phyloP scores from a whole-genome alignment of 2,888 invertebrate genomes.

The Rotaria magnacalcarata region DNA sequence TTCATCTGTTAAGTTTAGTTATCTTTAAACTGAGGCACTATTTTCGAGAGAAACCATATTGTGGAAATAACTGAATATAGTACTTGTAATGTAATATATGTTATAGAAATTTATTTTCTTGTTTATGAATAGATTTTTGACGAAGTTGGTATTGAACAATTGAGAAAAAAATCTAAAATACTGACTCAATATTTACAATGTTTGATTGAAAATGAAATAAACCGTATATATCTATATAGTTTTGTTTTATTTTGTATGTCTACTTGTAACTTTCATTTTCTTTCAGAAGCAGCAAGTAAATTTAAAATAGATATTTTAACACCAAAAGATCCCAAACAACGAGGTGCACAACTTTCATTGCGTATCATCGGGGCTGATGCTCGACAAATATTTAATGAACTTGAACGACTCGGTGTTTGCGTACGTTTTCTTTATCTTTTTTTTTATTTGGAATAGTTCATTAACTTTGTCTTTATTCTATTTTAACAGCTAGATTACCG shows the following conservation, averaged over 20 bases:
- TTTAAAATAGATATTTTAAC: slow-evolving; percentile 60
- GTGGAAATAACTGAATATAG: too few species aligned
- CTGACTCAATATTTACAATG: slow-evolving; percentile 64
- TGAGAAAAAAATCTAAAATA: slow-evolving; percentile 60
- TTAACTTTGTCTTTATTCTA: slow-evolving; percentile 34
- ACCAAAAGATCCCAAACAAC: slow-evolving; percentile 60
- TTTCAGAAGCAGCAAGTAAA: neutral
- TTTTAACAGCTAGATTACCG: slow-evolving; percentile 62
- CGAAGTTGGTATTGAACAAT: slow-evolving; percentile 56
- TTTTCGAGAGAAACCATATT: too few species aligned
- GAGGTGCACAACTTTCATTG: slow-evolving; percentile 64
- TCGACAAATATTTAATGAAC: slow-evolving; percentile 58
- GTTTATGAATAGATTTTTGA: slow-evolving; percentile 59
- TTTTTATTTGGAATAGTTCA: neutral
- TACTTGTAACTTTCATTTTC: neutral
- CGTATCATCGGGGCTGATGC: slow-evolving; percentile 59
- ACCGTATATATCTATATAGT: neutral
- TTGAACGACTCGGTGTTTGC: slow-evolving; percentile 62
- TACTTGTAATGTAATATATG: too few species aligned
- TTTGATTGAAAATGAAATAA: slow-evolving; percentile 52
- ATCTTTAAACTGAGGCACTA: too few species aligned
- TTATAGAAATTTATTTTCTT: neutral
- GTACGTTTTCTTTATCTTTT: slow-evolving; percentile 54
- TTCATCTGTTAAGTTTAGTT: too few species aligned
- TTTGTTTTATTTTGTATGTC: too few species aligned